A percentile compares a stretch with the other conserved stretches of the same genome.
phyloP scores from a whole-genome alignment of 2,888 invertebrate genomes.

The Drosophila helvetica region DNA sequence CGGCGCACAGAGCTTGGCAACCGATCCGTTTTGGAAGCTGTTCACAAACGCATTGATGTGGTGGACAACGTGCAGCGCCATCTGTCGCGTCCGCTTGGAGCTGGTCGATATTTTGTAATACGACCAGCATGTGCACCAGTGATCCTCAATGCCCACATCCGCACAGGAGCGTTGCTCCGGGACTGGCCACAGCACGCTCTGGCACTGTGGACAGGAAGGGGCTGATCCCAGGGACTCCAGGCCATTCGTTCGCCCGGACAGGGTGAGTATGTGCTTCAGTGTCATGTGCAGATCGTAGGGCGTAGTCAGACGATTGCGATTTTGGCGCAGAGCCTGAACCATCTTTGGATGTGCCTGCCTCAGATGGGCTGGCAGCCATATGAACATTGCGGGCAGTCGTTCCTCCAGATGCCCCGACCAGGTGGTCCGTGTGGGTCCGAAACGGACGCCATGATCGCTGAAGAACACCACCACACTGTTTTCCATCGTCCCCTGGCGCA shows the following conservation, averaged over 20 bases:
- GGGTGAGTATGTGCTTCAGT: conserved; percentile 86
- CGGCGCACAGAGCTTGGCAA: conserved; percentile 85
- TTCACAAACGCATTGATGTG: conserved; percentile 80
- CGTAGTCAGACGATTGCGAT: conserved; percentile 88
- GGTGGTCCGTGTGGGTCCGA: conserved; percentile 88
- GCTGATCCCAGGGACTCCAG: conserved; percentile 58
- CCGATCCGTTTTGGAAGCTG: conserved; percentile 75
- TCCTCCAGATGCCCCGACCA: conserved; percentile 91
- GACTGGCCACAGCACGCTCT: conserved; percentile 87
- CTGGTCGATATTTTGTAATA: conserved; percentile 83
- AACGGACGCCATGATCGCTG: conserved; percentile 92
- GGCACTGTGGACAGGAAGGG: conserved; percentile 87
- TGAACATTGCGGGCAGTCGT: conserved; percentile 89
- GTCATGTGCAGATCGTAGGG: conserved; percentile 92
- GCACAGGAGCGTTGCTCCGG: conserved; percentile 87
- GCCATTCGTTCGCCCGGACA: conserved; percentile 84
- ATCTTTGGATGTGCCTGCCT: conserved; percentile 85
- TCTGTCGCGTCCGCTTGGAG: conserved; percentile 85
- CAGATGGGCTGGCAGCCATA: conserved; percentile 88
- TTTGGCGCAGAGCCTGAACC: conserved; percentile 86
- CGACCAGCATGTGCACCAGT: conserved; percentile 91
- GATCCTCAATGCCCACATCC: conserved; percentile 88
- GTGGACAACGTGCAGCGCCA: conserved; percentile 83
- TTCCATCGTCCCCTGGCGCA: conserved; percentile 86
- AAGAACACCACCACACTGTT: conserved; percentile 89